Evolutionary conservation across 2,797 vertebrate species (phyloP).

Genomic region (Falco columbarius): DNA sequence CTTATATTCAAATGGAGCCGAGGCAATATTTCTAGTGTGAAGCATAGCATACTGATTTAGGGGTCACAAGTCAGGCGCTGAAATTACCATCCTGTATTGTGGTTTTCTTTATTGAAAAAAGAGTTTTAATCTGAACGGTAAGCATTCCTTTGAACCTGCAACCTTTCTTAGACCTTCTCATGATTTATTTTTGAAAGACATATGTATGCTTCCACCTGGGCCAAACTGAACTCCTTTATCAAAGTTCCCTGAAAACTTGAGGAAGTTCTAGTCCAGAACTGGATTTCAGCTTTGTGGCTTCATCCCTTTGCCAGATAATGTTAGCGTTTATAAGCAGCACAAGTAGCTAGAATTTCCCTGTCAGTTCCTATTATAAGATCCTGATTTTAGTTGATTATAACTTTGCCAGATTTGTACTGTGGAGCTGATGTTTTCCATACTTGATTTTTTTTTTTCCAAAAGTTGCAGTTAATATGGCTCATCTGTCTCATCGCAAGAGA

Average conservation of each 20-base stretch:
- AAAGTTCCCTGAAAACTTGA: background rate
- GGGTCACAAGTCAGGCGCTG: background rate
- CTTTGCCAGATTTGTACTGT: constrained; percentile 41
- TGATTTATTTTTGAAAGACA: background rate
- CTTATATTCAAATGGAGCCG: background rate
- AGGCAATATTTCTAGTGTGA: background rate
- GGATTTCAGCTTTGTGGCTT: background rate
- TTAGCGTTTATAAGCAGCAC: background rate
- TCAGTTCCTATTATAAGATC: constrained; percentile 45
- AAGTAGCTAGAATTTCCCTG: constrained; percentile 63
- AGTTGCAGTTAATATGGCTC: constrained; percentile 30
- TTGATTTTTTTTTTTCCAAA: background rate
- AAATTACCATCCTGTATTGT: background rate
- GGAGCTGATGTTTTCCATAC: constrained; percentile 36
- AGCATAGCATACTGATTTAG: background rate
- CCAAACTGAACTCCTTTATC: background rate
- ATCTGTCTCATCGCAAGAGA: background rate
- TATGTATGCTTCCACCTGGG: background rate
- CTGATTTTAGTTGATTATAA: constrained; percentile 38
- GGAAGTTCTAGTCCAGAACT: background rate
- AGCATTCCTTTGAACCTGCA: background rate
- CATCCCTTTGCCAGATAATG: background rate
- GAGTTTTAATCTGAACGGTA: background rate
- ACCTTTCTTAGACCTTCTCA: background rate
- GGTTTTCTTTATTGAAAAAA: background rate